Evolutionary conservation across 2,888 invertebrate species (phyloP).

Genomic region (Neoitamus cyanurus): DNA sequence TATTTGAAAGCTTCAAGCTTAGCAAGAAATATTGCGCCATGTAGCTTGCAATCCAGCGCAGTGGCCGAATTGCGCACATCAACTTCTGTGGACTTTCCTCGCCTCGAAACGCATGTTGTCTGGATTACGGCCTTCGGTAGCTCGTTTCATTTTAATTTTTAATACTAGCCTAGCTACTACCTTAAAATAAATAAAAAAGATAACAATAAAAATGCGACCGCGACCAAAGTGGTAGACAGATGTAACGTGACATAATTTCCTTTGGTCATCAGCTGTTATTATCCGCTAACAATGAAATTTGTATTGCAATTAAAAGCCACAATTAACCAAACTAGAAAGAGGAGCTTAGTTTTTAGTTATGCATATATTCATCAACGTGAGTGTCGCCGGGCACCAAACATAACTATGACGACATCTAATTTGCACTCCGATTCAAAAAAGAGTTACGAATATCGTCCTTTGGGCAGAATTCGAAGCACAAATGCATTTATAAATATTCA

Average conservation of each 20-base stretch:
- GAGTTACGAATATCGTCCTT: slow-evolving; percentile 1
- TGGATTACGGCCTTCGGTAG: too few species aligned
- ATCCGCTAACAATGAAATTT: neutral
- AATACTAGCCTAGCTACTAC: too few species aligned
- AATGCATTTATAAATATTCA: slow-evolving; percentile 40
- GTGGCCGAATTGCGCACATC: too few species aligned
- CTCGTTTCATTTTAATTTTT: too few species aligned
- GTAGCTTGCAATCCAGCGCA: too few species aligned
- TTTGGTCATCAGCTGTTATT: neutral
- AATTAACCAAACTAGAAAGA: neutral
- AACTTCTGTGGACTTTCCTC: too few species aligned
- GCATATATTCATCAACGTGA: neutral
- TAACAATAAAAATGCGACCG: neutral
- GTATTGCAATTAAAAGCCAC: neutral
- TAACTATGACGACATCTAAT: neutral
- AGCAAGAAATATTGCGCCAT: too few species aligned
- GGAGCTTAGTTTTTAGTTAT: neutral
- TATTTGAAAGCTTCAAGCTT: too few species aligned
- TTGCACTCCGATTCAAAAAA: neutral
- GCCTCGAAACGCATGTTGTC: too few species aligned
- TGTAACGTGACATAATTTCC: neutral
- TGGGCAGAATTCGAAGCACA: neutral
- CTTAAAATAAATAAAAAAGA: too few species aligned
- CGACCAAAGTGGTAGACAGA: neutral
- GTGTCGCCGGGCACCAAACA: neutral